Percentiles rank a stretch among this genome's conserved stretches.
phyloP scores from a whole-genome alignment of 1,140 invertebrate species.

The Pseudomyrmex flavicornis region DNA sequence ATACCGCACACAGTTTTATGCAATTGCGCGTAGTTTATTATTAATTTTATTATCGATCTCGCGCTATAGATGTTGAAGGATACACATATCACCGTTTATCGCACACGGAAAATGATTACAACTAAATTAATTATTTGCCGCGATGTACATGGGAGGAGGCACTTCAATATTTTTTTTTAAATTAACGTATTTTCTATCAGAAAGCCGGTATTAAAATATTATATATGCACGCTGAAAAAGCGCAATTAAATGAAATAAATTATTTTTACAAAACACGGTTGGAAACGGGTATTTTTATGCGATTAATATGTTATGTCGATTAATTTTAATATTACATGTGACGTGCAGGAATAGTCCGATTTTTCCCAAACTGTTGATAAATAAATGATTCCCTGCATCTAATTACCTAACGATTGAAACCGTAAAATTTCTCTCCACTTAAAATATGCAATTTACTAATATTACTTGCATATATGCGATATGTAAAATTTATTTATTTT shows the following conservation, averaged over 20 bases:
- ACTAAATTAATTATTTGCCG: constrained; percentile 53
- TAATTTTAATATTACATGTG: constrained; percentile 42
- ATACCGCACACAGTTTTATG: constrained; percentile 37
- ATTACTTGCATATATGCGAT: too few species aligned
- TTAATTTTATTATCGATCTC: constrained; percentile 56
- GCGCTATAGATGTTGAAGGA: background rate
- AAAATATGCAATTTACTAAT: background rate
- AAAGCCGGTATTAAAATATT: constrained; percentile 30
- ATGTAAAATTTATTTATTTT: too few species aligned
- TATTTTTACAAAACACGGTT: constrained; percentile 34
- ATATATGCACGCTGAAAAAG: constrained; percentile 32
- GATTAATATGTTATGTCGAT: constrained; percentile 37
- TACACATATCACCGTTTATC: background rate
- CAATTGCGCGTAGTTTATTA: constrained; percentile 38
- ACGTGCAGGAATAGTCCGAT: background rate
- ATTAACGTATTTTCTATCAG: constrained; percentile 39
- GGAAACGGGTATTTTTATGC: constrained; percentile 35
- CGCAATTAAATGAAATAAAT: constrained; percentile 54
- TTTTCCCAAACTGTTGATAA: background rate
- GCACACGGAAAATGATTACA: constrained; percentile 48
- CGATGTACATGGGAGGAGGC: constrained; percentile 18
- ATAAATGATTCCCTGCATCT: background rate
- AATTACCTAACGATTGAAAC: background rate
- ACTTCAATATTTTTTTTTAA: constrained; percentile 41
- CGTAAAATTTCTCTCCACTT: background rate